These are phyloP conservation scores for Gadus chalcogrammus DNA, from an alignment of 2,113 vertebrate species.

Conservation along the genomic window DNA sequence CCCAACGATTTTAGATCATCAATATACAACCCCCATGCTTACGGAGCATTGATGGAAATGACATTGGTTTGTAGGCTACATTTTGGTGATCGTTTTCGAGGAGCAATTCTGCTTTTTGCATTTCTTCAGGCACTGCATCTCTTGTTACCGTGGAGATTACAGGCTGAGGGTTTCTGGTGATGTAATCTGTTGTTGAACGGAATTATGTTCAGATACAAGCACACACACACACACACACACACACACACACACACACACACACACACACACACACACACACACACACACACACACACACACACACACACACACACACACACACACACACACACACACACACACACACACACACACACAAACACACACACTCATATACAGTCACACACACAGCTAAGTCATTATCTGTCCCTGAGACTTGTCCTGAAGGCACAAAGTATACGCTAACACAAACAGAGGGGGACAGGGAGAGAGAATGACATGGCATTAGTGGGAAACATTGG, in stretches of 20 bases:
- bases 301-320: neutral
- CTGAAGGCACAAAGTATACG: conserved; percentile 19
- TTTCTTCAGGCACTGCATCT: conserved; percentile 19
- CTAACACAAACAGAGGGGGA: neutral
- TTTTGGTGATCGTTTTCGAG: too few species aligned
- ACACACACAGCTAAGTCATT: neutral
- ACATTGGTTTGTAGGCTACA: too few species aligned
- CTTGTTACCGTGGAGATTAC: conserved; percentile 20
- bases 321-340: neutral
- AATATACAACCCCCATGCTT: too few species aligned
- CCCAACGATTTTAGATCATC: too few species aligned
- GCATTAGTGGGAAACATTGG: neutral
- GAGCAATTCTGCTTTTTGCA: neutral
- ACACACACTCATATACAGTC: neutral
- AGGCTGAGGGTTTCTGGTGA: conserved; percentile 11
- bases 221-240: conserved; percentile 7
- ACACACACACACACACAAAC: neutral
- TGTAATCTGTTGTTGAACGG: conserved; percentile 18
- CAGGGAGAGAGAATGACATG: neutral
- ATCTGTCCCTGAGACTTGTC: conserved; percentile 5
- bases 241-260: neutral
- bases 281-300: conserved; percentile 5
- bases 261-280: neutral
- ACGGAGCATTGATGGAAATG: too few species aligned
- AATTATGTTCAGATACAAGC: neutral